Percentiles rank a stretch among this genome's conserved stretches.
phyloP scores from a whole-genome alignment of 2,113 vertebrate genomes.

The Equus przewalskii region DNA sequence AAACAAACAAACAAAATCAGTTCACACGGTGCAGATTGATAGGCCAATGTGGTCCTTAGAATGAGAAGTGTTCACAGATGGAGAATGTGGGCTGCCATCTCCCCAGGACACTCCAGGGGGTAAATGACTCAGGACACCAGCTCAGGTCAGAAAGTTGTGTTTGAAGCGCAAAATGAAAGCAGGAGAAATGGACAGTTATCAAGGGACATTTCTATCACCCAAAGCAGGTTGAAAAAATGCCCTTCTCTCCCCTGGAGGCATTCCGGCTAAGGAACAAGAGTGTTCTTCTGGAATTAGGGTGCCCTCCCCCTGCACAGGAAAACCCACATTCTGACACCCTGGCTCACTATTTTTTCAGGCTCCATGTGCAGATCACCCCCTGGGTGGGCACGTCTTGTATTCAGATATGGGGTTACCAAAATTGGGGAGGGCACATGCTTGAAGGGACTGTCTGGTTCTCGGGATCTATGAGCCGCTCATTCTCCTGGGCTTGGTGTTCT shows the following conservation, averaged over 20 bases:
- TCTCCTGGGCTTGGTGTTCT: no score
- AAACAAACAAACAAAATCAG: no score
- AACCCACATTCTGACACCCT: no score
- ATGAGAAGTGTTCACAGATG: not conserved
- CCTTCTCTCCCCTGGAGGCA: not conserved
- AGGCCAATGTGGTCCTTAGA: not conserved
- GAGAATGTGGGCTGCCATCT: no score
- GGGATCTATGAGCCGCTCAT: rapidly evolving
- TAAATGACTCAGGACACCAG: not conserved
- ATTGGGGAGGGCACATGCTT: not conserved
- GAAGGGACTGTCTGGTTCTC: not conserved
- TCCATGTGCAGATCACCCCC: not conserved
- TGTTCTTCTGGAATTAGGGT: not conserved
- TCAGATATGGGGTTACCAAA: not conserved
- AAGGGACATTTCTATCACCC: not conserved
- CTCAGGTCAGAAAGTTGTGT: not conserved
- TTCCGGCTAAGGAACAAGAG: not conserved
- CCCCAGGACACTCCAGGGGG: not conserved
- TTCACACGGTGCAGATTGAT: not conserved
- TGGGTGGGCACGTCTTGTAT: not conserved
- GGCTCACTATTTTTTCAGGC: not conserved
- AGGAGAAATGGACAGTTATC: not conserved
- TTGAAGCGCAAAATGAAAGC: not conserved
- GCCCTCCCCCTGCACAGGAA: not conserved
- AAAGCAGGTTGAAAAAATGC: not conserved